Conservation (phyloP, 2,113 vertebrate species). For the Corythaixoides concolor region DNA sequence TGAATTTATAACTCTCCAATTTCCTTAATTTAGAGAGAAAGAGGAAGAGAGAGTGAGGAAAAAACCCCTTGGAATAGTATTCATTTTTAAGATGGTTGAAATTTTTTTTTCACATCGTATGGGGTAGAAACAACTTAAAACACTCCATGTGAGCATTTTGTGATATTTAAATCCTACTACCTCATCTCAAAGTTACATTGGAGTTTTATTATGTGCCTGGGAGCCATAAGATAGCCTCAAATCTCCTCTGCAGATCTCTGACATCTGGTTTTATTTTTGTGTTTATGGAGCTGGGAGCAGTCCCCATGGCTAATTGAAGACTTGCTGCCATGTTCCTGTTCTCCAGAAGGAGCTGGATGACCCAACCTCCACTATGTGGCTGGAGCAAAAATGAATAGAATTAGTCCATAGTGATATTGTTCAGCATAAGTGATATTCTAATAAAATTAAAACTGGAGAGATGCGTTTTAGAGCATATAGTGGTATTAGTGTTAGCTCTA, state of each 20-base stretch:
- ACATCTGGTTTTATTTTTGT: constrained; percentile 36
- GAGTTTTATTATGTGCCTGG: constrained; percentile 30
- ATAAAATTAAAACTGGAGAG: not conserved
- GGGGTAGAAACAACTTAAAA: not conserved
- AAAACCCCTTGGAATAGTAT: not conserved
- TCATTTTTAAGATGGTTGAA: not conserved
- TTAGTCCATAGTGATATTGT: not conserved
- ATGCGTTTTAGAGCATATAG: not conserved
- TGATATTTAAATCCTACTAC: not conserved
- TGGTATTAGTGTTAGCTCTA: not conserved
- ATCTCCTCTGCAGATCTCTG: not conserved
- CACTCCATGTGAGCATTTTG: not conserved
- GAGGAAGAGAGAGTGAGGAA: too few species aligned
- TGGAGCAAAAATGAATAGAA: not conserved
- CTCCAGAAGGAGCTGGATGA: not conserved
- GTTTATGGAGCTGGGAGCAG: not conserved
- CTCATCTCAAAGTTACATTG: not conserved
- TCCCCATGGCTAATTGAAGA: not conserved
- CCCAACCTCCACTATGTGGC: not conserved
- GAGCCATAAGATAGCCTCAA: not conserved
- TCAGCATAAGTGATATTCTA: not conserved
- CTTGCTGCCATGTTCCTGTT: not conserved
- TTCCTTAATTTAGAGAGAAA: not conserved
- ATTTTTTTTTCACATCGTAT: not conserved
- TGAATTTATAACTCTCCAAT: not conserved